These are phyloP conservation scores for Bemisia tabaci DNA, from an alignment of 1,140 invertebrate species.

Conservation along the genomic window DNA sequence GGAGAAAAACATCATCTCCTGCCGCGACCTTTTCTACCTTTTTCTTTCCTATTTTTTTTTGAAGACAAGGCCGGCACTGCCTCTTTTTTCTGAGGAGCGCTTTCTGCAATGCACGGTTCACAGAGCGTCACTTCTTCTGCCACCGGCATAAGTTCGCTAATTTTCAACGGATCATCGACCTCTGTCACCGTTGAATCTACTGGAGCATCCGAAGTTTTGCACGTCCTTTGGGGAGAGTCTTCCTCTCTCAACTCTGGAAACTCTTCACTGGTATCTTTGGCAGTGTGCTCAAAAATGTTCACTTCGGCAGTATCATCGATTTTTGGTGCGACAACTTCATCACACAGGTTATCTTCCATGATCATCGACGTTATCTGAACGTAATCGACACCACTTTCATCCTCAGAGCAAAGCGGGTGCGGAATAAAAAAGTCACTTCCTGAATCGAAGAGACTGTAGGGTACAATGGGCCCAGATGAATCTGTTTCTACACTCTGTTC, in stretches of 20 bases:
- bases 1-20: neutral
- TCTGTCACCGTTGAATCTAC: neutral
- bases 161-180: neutral
- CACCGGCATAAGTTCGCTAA: neutral
- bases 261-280: neutral
- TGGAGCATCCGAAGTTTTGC: neutral
- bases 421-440: neutral
- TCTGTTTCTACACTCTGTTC: too few species aligned
- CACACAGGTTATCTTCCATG: neutral
- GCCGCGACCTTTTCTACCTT: neutral
- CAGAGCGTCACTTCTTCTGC: neutral
- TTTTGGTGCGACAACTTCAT: neutral
- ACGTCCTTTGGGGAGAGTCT: neutral
- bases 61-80: neutral
- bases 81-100: neutral
- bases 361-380: neutral
- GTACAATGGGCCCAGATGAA: too few species aligned
- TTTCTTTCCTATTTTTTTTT: neutral
- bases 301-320: neutral
- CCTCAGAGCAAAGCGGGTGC: neutral
- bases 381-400: neutral
- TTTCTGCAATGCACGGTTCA: neutral
- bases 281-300: too few species aligned
- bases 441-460: neutral
- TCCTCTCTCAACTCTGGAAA: neutral